Base-by-base conservation (phyloP, 2,113 vertebrate genomes). In the Elgaria multicarinata region DNA sequence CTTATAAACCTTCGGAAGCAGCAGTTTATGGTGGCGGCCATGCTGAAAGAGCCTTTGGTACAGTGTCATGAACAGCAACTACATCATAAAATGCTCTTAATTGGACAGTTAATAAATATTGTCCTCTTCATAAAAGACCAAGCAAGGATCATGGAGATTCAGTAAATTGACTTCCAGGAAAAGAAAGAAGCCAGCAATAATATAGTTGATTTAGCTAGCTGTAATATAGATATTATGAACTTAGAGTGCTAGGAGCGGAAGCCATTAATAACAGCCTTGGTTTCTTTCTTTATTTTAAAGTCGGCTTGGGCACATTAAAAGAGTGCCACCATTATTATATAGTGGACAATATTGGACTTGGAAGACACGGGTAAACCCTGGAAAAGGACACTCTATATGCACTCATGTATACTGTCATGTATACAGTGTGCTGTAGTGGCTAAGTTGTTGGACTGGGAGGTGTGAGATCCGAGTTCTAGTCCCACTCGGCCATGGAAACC, bases 101-200 rank as follows among this genome's bases (percentile, higher is more conserved):
- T 92, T 92, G 71, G 74, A 74, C 39, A 89, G n/a, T 91, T 95
- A 94, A 93, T 92, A 94, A 93, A 93, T 94, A 89, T 88, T 94
- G 84, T 9, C 62, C 2, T 82, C 91, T 94, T 93, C 90, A 18
- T 84, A 92, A 87, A 79, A 83, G 66, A 85, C 78, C 86, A 53
- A 90, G 33, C 42, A 69, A 69, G 36, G 64, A 31, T 91, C 26
- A 42, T 92, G n/a, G 8, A 53, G 14, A 78, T 26, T 82, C 33
- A 39, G 10, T 67, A 22, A 86, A 92, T 20, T 69, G 22, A 55
- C 64, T 94, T 87, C 86, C 39, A 92, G 81, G 18, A 82, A 87
- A 62, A 50, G 88, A 86, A 78, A 87, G 44, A 76, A 0, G 0
- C 44, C 74, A 69, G 64, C 64, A 87, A 44, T 75, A 82, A n/a